These are phyloP conservation scores for Scaptomyza graminum DNA, from an alignment of 1,140 invertebrate genomes.

Conservation along the genomic window DNA sequence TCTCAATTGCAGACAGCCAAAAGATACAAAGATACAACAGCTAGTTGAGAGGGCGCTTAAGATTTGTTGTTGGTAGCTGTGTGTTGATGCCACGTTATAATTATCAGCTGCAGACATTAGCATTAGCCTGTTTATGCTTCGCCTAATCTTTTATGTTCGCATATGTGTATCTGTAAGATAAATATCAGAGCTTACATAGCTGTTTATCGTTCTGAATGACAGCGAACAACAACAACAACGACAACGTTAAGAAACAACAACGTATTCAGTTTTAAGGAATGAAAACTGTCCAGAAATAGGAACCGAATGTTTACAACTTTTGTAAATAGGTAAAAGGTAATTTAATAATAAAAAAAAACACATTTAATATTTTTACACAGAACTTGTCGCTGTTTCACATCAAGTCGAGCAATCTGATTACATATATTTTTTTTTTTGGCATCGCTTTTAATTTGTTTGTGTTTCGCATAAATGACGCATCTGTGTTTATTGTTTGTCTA, in stretches of 20 bases:
- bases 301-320: neutral
- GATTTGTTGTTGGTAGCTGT: neutral
- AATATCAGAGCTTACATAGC: conserved; percentile 12
- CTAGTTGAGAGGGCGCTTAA: neutral
- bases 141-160: neutral
- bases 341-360: neutral
- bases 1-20: conserved; percentile 59
- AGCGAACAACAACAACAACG: neutral
- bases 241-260: neutral
- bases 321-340: neutral
- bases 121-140: conserved; percentile 4
- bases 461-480: neutral
- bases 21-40: conserved; percentile 46
- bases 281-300: neutral
- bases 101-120: conserved; percentile 14
- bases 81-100: conserved; percentile 16
- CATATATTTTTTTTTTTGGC: neutral
- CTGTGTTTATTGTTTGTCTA: neutral
- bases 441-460: conserved; percentile 1
- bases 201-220: conserved; percentile 18
- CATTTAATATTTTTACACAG: too few relatives aligned
- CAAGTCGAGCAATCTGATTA: neutral
- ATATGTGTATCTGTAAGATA: conserved; percentile 27
- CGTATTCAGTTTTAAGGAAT: neutral
- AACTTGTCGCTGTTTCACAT: neutral